Evolutionary conservation across 2,888 invertebrate species (phyloP).

Genomic region (Diarsia dahlii): DNA sequence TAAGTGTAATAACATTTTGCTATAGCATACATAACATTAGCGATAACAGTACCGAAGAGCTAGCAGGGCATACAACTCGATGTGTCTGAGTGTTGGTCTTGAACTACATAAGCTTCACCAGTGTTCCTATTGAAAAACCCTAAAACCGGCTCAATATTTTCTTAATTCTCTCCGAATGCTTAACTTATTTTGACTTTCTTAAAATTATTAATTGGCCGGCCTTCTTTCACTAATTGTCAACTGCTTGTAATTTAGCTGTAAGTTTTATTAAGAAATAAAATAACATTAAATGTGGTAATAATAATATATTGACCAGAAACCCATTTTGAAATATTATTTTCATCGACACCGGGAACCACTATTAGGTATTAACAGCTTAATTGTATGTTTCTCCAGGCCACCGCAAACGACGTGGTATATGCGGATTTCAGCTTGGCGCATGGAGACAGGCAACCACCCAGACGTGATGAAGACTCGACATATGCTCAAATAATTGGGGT

Average conservation of each 20-base stretch:
- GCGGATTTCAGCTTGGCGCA: slow-evolving; percentile 6
- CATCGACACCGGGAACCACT: neutral
- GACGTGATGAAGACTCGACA: neutral
- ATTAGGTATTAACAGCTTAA: neutral
- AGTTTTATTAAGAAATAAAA: too few species aligned
- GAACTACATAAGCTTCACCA: too few species aligned
- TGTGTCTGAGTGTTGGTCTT: too few species aligned
- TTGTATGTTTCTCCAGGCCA: neutral
- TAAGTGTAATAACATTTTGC: neutral
- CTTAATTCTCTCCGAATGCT: too few species aligned
- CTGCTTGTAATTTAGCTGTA: too few species aligned
- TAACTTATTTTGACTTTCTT: too few species aligned
- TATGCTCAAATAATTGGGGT: slow-evolving; percentile 25
- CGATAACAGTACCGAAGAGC: neutral
- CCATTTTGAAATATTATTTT: neutral
- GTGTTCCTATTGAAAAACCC: too few species aligned
- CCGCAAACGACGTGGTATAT: slow-evolving; percentile 5
- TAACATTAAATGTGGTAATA: too few species aligned
- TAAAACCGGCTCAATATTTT: too few species aligned
- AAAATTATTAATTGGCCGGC: too few species aligned
- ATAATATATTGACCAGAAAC: neutral
- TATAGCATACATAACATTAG: neutral
- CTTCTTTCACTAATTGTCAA: too few species aligned
- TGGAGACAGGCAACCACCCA: neutral
- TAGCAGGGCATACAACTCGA: too few species aligned